A percentile compares a stretch with the other conserved stretches of the same genome.
phyloP scores from a whole-genome alignment of 2,113 vertebrate genomes.

The Hippocampus comes region DNA sequence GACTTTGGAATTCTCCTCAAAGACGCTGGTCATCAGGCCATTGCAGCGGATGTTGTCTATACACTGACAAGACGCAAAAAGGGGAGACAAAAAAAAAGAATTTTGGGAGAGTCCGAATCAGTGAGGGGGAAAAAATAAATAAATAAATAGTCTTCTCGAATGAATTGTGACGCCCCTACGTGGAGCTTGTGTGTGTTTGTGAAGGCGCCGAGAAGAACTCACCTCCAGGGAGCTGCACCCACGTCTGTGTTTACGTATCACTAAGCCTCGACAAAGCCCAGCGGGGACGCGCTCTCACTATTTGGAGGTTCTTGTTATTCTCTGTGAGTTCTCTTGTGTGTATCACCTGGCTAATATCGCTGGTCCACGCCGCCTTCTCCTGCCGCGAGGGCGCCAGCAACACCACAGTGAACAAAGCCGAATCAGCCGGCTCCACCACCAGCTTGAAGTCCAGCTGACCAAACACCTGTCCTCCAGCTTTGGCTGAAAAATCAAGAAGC shows the following conservation, averaged over 20 bases:
- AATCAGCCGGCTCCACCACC: constrained; percentile 84
- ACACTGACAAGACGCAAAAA: constrained; percentile 72
- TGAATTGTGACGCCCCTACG: constrained; percentile 22
- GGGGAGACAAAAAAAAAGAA: not conserved
- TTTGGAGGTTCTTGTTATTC: constrained; percentile 51
- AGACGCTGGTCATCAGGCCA: constrained; percentile 97
- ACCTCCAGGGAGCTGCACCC: constrained; percentile 45
- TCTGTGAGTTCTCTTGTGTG: constrained; percentile 24
- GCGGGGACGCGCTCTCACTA: constrained; percentile 28
- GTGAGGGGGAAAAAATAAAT: not conserved
- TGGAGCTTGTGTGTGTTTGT: constrained; percentile 40
- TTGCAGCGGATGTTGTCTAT: constrained; percentile 99
- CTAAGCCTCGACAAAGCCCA: constrained; percentile 46
- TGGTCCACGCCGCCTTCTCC: constrained; percentile 98
- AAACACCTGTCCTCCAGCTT: constrained; percentile 87
- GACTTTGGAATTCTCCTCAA: constrained; percentile 99
- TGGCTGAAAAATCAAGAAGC: constrained; percentile 70
- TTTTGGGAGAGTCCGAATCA: not conserved
- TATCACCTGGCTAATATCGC: constrained; percentile 95
- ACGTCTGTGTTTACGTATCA: constrained; percentile 58
- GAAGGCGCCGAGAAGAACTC: constrained; percentile 28
- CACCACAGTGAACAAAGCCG: constrained; percentile 87
- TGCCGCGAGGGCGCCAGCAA: constrained; percentile 89
- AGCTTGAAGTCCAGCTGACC: constrained; percentile 97
- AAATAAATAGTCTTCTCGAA: constrained; percentile 17